Base-by-base conservation (phyloP, 1,140 invertebrate genomes). In the Halesus radiatus region DNA sequence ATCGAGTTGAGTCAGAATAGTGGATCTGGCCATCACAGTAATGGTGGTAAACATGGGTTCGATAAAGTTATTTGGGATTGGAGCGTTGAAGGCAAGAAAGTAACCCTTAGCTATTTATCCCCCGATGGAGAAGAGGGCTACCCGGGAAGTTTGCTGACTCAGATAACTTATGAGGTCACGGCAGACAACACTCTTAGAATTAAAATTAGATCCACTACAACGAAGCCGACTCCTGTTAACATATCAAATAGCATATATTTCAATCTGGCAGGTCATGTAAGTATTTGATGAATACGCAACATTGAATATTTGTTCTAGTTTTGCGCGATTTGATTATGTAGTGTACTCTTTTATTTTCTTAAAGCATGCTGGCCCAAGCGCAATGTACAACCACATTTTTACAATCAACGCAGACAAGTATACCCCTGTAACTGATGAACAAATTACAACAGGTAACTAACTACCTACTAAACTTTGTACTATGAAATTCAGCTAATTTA, bases 221-320 rank as follows among this genome's bases (percentile, higher is more conserved):
- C 92, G 0, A 95, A 95, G 85, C 90, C 94, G 8, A 98, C 97
- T 0, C 93, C 95, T 3, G 92, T 99, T 0, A 98, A 98, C 87
- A 87, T 99, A 58, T 96, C 97, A 0, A 98, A 98, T 87, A 97
- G 99, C 86, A 92, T 95, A 6, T 99, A 98, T 87, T 98, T 98
- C 86, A 99, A 99, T 89, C 88, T 99, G 45, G 96, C 93, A 77
- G 97, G 97, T 5, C 95, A 98, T 87, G 92, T 91, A 85, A 84
- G 85, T 78, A 26, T 20, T 37, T 52, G 60, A 6, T 52, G 23
- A 53, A 52, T 3, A 13, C 37, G 13, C 37, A 45, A 45, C 10
- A 13, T 13, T 1, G 37, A 45, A 45, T 45, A 13, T 45, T 10
- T 13, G 1, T 45, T 45, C 7, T 45, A 45, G 37, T 45, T 45